Conservation (phyloP, 2,888 invertebrate species). For the Mythimna pallens region DNA sequence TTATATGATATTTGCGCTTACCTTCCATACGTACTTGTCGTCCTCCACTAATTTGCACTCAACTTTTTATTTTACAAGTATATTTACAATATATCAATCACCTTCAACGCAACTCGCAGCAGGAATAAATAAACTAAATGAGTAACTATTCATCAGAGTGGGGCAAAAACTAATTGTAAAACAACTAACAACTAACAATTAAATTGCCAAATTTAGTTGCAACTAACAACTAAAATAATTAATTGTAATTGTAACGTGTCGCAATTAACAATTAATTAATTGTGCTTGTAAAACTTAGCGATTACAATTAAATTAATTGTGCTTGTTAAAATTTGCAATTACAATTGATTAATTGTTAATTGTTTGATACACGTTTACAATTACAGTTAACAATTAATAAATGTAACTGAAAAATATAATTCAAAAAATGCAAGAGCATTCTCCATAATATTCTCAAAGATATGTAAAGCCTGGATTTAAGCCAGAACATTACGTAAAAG, state of each 20-base stretch:
- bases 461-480: slow-evolving; percentile 1
- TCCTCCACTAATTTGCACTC: too few species aligned
- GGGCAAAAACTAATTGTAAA: background rate
- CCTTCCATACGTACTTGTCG: too few species aligned
- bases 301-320: background rate
- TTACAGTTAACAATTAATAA: slow-evolving; percentile 1
- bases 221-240: slow-evolving; percentile 2
- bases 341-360: slow-evolving; percentile 1
- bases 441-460: background rate
- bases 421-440: background rate
- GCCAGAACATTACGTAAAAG: slow-evolving; percentile 1
- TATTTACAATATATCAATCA: too few species aligned
- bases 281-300: background rate
- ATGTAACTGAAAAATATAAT: background rate
- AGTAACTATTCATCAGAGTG: too few species aligned
- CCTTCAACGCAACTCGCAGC: too few species aligned
- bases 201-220: background rate
- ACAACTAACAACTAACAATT: background rate
- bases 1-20: too few species aligned
- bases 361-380: background rate
- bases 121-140: too few species aligned
- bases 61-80: too few species aligned
- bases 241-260: background rate
- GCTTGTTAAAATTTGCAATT: background rate
- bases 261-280: background rate